Percentiles rank a stretch among this genome's conserved stretches.
Evolutionary conservation across 2,113 vertebrate genomes (phyloP).

Genomic region (Micromys minutus): DNA sequence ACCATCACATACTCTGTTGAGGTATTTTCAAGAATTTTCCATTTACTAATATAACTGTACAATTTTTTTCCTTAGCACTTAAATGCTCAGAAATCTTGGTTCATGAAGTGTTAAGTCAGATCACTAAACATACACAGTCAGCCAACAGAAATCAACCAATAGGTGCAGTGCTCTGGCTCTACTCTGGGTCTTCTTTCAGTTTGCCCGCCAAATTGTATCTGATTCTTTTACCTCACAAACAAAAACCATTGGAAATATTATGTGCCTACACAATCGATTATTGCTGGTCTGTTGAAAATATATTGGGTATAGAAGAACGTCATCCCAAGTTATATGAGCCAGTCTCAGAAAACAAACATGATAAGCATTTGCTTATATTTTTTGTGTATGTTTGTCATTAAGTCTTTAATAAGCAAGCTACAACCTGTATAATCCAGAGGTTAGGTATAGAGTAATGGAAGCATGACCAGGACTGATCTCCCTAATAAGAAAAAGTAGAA

Average conservation of each 20-base stretch:
- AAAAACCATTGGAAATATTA: not conserved
- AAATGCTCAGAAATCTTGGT: not conserved
- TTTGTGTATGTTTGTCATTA: not conserved
- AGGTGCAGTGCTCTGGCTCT: not conserved
- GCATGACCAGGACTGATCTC: not conserved
- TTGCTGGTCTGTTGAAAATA: not conserved
- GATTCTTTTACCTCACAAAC: too few relatives aligned
- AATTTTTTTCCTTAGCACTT: conserved; percentile 7
- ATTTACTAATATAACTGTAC: not conserved
- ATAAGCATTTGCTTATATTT: not conserved
- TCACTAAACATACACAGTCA: not conserved
- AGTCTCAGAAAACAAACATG: not conserved
- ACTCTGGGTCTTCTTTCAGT: not conserved
- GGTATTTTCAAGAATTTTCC: not conserved
- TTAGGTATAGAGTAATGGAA: not conserved
- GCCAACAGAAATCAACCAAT: not conserved
- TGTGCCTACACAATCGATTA: not conserved
- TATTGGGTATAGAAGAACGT: not conserved
- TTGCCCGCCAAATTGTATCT: not conserved
- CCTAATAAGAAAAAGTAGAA: not conserved
- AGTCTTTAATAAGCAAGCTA: not conserved
- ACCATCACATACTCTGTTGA: too few relatives aligned
- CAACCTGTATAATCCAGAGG: not conserved
- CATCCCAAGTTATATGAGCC: not conserved
- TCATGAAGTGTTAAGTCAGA: not conserved